These are phyloP conservation scores for Hetaerina americana DNA, from an alignment of 1,140 invertebrate species.

Conservation along the genomic window DNA sequence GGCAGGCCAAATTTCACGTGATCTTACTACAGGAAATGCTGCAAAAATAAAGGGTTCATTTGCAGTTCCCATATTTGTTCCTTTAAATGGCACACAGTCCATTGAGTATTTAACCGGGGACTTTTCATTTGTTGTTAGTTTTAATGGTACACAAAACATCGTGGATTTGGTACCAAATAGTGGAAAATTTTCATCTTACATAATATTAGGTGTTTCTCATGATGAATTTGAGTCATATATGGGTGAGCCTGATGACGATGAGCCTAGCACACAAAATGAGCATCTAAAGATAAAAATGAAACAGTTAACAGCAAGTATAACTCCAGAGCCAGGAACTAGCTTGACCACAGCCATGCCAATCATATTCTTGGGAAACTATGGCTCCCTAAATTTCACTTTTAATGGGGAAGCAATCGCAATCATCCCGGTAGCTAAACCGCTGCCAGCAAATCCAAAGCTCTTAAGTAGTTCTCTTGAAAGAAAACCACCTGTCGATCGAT, in stretches of 20 bases:
- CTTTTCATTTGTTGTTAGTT: neutral
- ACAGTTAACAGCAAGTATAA: no score
- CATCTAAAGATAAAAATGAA: no score
- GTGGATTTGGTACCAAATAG: neutral
- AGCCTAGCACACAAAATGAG: no score
- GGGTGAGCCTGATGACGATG: neutral
- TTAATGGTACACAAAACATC: neutral
- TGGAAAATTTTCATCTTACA: neutral
- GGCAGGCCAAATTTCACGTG: neutral
- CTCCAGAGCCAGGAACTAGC: no score
- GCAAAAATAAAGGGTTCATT: neutral
- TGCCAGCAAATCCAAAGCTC: no score
- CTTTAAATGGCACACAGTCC: neutral
- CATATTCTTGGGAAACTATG: no score
- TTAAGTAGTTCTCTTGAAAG: no score
- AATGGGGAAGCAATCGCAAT: no score
- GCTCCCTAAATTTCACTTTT: no score
- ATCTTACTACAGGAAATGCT: neutral
- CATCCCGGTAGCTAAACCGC: no score
- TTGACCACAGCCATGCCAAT: no score
- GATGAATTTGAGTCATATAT: neutral
- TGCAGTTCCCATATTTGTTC: neutral
- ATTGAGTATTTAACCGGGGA: neutral
- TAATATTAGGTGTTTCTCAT: neutral
- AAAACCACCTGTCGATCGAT: neutral